These are phyloP conservation scores for Heteronetta atricapilla DNA, from an alignment of 2,113 vertebrate species.

Conservation along the genomic window DNA sequence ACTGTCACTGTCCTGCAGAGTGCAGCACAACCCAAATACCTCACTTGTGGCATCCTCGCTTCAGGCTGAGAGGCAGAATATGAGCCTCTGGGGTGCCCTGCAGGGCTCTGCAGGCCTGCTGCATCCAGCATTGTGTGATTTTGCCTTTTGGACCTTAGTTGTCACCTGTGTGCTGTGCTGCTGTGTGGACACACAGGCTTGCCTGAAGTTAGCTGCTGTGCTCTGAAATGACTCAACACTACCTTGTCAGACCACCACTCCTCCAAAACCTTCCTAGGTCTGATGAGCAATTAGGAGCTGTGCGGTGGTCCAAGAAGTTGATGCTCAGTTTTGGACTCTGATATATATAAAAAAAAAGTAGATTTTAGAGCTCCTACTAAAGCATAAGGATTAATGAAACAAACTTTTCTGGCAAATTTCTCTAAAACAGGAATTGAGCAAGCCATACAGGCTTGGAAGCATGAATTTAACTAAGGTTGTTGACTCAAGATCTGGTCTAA, in stretches of 20 bases:
- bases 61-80: background rate
- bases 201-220: background rate
- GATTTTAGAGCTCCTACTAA: background rate
- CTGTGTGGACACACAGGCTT: background rate
- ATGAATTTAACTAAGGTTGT: background rate
- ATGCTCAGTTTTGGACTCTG: background rate
- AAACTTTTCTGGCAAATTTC: background rate
- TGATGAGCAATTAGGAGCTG: background rate
- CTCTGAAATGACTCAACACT: background rate
- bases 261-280: background rate
- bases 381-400: background rate
- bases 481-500: background rate
- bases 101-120: background rate
- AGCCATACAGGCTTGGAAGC: background rate
- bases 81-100: fast-evolving
- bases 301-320: background rate
- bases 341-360: background rate
- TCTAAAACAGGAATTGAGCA: background rate
- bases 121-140: fast-evolving
- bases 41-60: background rate
- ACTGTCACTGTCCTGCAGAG: background rate
- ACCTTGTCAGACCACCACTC: fast-evolving
- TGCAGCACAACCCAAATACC: background rate
- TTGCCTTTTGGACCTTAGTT: background rate
- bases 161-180: background rate